Evolutionary conservation across 2,888 invertebrate genomes (phyloP).

Genomic region (Apodemia hepburni): DNA sequence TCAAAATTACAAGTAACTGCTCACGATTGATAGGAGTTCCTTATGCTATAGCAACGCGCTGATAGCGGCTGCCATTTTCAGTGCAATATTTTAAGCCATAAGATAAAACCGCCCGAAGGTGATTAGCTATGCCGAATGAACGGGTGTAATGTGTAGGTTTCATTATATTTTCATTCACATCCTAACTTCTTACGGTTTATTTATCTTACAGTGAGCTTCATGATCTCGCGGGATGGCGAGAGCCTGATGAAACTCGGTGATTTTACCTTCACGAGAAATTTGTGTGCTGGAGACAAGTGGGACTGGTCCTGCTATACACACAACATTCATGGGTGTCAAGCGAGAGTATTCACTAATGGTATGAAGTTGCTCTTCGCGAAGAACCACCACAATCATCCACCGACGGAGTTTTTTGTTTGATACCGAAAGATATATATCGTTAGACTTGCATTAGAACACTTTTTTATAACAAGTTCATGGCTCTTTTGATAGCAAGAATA

Average conservation of each 20-base stretch:
- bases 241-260: constrained; percentile 65
- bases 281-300: constrained; percentile 43
- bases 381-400: constrained; percentile 65
- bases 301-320: constrained; percentile 71
- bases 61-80: no score
- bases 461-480: no score
- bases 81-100: no score
- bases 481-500: no score
- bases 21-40: no score
- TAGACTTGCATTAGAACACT: neutral
- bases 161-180: no score
- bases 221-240: constrained; percentile 65
- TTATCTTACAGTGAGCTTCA: constrained; percentile 62
- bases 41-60: no score
- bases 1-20: no score
- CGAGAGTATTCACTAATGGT: constrained; percentile 56
- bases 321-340: constrained; percentile 53
- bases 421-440: constrained; percentile 14
- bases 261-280: constrained; percentile 59
- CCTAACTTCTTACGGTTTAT: constrained; percentile 2
- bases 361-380: constrained; percentile 54
- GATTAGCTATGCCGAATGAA: no score
- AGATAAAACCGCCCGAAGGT: no score
- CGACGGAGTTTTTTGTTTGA: constrained; percentile 73
- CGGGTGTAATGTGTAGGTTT: no score